These are phyloP conservation scores for Drosophila repletoides DNA, from an alignment of 1,140 invertebrate genomes.

Conservation along the genomic window DNA sequence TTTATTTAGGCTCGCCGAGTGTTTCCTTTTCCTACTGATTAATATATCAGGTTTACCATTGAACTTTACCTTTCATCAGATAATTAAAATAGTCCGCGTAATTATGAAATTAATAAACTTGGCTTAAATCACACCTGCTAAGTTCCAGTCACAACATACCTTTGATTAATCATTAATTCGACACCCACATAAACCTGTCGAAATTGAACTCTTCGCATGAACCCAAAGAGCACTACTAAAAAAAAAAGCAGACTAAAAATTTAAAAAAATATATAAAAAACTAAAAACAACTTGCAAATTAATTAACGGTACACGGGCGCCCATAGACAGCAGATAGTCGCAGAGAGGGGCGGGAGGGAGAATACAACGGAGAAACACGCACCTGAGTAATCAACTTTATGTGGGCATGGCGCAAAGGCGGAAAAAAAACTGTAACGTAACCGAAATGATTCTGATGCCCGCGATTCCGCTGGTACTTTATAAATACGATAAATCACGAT, in stretches of 20 bases:
- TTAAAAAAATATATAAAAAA: slow-evolving; percentile 24
- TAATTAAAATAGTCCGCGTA: no score
- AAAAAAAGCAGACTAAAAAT: slow-evolving; percentile 17
- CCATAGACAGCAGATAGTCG: slow-evolving; percentile 17
- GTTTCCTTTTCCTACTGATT: no score
- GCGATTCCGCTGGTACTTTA: slow-evolving; percentile 45
- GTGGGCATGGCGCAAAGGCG: slow-evolving; percentile 60
- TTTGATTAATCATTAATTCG: not conserved
- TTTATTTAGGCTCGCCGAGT: no score
- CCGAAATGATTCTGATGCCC: slow-evolving; percentile 42
- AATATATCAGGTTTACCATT: no score
- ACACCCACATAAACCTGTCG: not conserved
- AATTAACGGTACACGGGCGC: slow-evolving; percentile 73
- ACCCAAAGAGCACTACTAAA: not conserved
- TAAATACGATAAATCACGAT: slow-evolving; percentile 71
- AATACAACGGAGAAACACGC: slow-evolving; percentile 8
- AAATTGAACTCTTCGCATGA: not conserved
- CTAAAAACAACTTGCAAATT: slow-evolving; percentile 63
- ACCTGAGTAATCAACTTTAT: slow-evolving; percentile 76
- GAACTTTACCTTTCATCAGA: no score
- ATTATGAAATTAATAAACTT: no score
- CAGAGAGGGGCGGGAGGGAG: not conserved
- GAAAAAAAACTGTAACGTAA: slow-evolving; percentile 13
- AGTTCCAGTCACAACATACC: not conserved
- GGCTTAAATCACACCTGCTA: not conserved